Percentiles rank a stretch among this genome's conserved stretches.
These are phyloP conservation scores for Anguilla japonica DNA, from an alignment of 2,113 vertebrate species.

Conservation along the genomic window DNA sequence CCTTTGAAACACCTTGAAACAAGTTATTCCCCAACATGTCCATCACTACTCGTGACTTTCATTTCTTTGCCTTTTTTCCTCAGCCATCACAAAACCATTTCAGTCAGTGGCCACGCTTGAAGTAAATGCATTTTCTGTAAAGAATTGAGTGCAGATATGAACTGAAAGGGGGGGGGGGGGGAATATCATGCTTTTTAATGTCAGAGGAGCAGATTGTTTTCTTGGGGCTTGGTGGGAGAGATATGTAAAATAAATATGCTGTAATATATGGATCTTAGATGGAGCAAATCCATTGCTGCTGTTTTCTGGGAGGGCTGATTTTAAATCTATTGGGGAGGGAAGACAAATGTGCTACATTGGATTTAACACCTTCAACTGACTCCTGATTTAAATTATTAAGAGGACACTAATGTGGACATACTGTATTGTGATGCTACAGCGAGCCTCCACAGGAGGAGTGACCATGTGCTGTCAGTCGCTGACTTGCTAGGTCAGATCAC, in stretches of 20 bases:
- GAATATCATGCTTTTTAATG: slow-evolving; percentile 42
- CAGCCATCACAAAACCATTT: neutral
- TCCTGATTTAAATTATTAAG: neutral
- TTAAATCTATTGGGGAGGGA: neutral
- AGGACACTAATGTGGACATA: neutral
- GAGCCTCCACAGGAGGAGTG: neutral
- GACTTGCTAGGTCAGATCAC: neutral
- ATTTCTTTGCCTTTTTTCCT: neutral
- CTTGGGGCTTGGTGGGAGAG: neutral
- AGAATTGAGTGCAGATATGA: slow-evolving; percentile 59
- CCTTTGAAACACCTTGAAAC: neutral
- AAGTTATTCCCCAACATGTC: slow-evolving; percentile 1
- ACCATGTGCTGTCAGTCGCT: neutral
- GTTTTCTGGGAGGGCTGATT: neutral
- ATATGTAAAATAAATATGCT: neutral
- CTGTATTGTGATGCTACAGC: neutral
- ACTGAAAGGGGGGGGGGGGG: slow-evolving; percentile 44
- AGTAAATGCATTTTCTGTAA: slow-evolving; percentile 20
- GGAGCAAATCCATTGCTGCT: neutral
- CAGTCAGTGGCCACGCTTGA: neutral
- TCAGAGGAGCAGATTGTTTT: slow-evolving; percentile 51
- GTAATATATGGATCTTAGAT: neutral
- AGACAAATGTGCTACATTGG: neutral
- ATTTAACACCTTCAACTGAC: neutral
- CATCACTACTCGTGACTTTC: neutral